Percentiles rank a stretch among this genome's conserved stretches.
These are phyloP conservation scores for Neocrepidodera transversa DNA, from an alignment of 2,888 invertebrate species.

Conservation along the genomic window DNA sequence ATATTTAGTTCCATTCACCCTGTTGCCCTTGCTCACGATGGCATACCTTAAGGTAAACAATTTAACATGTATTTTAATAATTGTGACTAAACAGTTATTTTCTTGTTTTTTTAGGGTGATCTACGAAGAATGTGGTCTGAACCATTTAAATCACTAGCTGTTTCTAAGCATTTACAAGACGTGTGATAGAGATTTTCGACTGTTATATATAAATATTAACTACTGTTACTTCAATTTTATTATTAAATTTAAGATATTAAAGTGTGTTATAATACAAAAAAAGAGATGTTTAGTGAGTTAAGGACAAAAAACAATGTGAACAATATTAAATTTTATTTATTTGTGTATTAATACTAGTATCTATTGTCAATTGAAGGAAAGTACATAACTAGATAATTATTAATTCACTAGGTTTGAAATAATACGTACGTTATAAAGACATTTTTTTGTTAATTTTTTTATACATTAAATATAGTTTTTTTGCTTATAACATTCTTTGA, in stretches of 20 bases:
- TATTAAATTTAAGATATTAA: constrained; percentile 41
- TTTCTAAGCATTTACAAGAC: constrained; percentile 79
- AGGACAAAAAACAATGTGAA: constrained; percentile 33
- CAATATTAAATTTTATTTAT: constrained; percentile 40
- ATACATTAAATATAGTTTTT: constrained; percentile 29
- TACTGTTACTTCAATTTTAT: constrained; percentile 34
- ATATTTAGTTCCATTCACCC: constrained; percentile 96
- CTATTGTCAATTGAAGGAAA: constrained; percentile 43
- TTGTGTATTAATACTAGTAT: constrained; percentile 39
- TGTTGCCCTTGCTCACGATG: constrained; percentile 95
- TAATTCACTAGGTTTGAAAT: constrained; percentile 9
- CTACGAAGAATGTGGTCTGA: constrained; percentile 98
- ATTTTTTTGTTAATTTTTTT: constrained; percentile 28
- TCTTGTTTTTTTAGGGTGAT: constrained; percentile 78
- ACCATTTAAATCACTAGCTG: constrained; percentile 85
- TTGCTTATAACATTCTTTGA: constrained; percentile 30
- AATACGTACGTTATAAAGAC: constrained; percentile 22
- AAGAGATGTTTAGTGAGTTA: constrained; percentile 37
- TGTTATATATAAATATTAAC: constrained; percentile 44
- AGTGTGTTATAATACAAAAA: constrained; percentile 36
- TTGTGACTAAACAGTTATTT: not conserved
- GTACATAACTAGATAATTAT: constrained; percentile 30
- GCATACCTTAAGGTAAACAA: constrained; percentile 89
- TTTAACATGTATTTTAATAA: not conserved
- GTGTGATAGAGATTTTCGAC: constrained; percentile 66